These are phyloP conservation scores for Acanthosepion pharaonis DNA, from an alignment of 2,888 invertebrate genomes.

Conservation along the genomic window DNA sequence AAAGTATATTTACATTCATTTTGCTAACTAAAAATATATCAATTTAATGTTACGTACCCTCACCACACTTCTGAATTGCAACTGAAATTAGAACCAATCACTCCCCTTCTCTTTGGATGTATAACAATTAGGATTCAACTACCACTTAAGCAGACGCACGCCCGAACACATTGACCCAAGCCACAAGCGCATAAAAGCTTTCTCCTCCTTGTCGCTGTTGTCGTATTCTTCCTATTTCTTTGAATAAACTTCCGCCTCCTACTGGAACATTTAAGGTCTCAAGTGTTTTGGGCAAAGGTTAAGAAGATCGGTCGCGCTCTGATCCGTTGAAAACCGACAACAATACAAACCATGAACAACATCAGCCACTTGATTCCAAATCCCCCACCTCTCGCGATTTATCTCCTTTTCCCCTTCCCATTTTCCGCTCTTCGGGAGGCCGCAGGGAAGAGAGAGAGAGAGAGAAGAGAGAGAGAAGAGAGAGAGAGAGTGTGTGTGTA, in stretches of 20 bases:
- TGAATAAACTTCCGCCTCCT: neutral
- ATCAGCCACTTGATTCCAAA: neutral
- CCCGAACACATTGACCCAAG: neutral
- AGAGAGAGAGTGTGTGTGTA: neutral
- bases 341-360: neutral
- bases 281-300: constrained; percentile 14
- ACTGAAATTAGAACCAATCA: neutral
- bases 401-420: neutral
- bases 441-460: neutral
- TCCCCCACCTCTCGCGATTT: neutral
- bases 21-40: neutral
- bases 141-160: neutral
- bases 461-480: neutral
- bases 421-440: neutral
- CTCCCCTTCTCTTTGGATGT: neutral
- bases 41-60: neutral
- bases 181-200: neutral
- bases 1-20: neutral
- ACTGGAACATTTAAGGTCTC: constrained; percentile 21
- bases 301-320: neutral
- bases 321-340: neutral
- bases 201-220: neutral
- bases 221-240: neutral
- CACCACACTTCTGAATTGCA: neutral
- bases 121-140: neutral